These are phyloP conservation scores for Lutjanus campechanus DNA, from an alignment of 2,797 vertebrate species.

Conservation along the genomic window DNA sequence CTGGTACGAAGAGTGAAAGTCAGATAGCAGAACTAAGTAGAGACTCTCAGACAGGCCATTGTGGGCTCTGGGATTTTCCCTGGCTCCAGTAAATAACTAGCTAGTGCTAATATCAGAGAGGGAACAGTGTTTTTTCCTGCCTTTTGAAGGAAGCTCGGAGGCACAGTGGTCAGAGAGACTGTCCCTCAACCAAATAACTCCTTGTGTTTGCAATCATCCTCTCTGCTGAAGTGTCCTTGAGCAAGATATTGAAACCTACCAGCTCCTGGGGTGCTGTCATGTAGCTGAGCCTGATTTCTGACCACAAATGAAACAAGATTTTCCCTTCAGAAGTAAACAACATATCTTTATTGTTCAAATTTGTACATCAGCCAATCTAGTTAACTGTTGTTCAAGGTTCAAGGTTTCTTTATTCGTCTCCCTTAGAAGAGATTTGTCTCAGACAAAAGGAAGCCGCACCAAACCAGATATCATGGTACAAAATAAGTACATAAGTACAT, in stretches of 20 bases:
- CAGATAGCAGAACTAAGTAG: slow-evolving; percentile 53
- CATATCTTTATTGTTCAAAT: neutral
- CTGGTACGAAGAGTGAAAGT: slow-evolving; percentile 25
- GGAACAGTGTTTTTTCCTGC: slow-evolving; percentile 27
- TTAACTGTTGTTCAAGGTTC: neutral
- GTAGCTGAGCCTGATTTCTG: neutral
- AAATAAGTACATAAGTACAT: too few relatives aligned
- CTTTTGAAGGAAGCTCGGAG: slow-evolving; percentile 44
- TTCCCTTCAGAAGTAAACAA: slow-evolving; percentile 11
- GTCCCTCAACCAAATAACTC: slow-evolving; percentile 39
- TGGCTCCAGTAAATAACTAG: slow-evolving; percentile 69
- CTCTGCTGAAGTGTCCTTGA: slow-evolving; percentile 33
- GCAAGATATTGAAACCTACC: slow-evolving; percentile 16
- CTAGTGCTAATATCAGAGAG: slow-evolving; percentile 62
- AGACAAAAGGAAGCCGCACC: too few relatives aligned
- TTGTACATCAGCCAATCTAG: neutral
- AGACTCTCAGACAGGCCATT: slow-evolving; percentile 47
- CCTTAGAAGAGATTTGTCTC: too few relatives aligned
- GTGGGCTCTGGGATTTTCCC: slow-evolving; percentile 55
- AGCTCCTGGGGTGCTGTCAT: slow-evolving; percentile 7
- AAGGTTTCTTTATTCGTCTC: too few relatives aligned
- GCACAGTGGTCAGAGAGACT: slow-evolving; percentile 45
- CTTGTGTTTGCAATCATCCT: slow-evolving; percentile 32
- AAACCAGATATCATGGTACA: too few relatives aligned
- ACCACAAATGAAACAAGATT: slow-evolving; percentile 12